Percentiles rank a stretch among this genome's conserved stretches.
Conservation (phyloP, 2,113 vertebrate species). For the Odocoileus hemionus region DNA sequence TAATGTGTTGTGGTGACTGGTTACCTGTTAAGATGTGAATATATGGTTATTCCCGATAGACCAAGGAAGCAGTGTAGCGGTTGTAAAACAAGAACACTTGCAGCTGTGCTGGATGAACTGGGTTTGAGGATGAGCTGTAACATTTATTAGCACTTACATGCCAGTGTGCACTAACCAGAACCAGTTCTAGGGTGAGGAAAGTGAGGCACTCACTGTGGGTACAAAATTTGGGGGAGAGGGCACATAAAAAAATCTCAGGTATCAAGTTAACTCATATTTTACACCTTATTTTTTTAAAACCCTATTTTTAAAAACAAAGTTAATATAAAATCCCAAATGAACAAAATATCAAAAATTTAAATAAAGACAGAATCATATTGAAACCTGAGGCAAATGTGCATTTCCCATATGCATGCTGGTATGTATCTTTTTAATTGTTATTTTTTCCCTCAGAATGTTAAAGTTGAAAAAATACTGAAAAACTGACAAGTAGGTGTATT, state of each 20-base stretch:
- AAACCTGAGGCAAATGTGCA: background rate
- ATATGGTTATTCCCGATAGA: background rate
- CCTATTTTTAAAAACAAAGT: background rate
- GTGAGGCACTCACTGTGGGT: accelerated
- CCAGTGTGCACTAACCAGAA: background rate
- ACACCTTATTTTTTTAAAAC: background rate
- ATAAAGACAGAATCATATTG: background rate
- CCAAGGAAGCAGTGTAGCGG: background rate
- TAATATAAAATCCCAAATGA: background rate
- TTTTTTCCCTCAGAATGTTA: background rate
- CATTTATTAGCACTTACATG: background rate
- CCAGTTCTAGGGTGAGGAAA: too few species aligned
- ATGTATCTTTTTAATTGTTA: background rate
- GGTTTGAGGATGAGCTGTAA: background rate
- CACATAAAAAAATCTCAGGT: background rate
- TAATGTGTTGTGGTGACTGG: background rate
- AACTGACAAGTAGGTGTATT: background rate
- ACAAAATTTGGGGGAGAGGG: background rate
- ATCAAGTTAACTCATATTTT: background rate
- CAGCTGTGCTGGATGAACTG: background rate
- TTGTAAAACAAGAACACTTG: background rate
- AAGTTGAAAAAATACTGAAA: background rate
- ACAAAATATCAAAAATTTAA: background rate
- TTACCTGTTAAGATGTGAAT: background rate
- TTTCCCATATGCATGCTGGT: background rate